These are phyloP conservation scores for Montifringilla adamsi DNA, from an alignment of 2,113 vertebrate genomes.

Conservation along the genomic window DNA sequence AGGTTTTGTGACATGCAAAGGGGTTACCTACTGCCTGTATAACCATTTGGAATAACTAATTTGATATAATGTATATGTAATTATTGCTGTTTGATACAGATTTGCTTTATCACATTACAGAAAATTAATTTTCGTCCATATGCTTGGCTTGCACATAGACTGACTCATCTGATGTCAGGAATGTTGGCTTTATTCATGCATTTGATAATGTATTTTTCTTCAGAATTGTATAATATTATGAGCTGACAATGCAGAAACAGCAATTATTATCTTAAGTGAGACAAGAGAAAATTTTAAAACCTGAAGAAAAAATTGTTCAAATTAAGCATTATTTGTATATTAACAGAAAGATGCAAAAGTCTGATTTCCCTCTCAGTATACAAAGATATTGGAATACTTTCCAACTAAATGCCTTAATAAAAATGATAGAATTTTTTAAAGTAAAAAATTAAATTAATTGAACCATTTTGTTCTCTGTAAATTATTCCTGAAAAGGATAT, in stretches of 20 bases:
- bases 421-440: not conserved
- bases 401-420: not conserved
- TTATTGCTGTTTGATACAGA: not conserved
- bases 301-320: not conserved
- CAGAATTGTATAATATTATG: not conserved
- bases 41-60: not conserved
- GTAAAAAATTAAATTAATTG: not conserved
- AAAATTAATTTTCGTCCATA: not conserved
- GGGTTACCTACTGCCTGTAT: not conserved
- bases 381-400: not conserved
- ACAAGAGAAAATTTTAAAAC: not conserved
- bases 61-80: not conserved
- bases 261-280: not conserved
- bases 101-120: not conserved
- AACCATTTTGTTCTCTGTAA: not conserved
- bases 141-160: not conserved
- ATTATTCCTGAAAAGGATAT: not conserved
- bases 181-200: not conserved
- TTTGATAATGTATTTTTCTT: not conserved
- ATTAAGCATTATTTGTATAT: not conserved
- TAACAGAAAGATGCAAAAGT: not conserved
- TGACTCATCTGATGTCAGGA: not conserved
- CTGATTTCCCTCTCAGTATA: not conserved
- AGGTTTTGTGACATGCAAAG: not conserved
- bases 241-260: not conserved